Base-by-base conservation (phyloP, 2,888 invertebrate species). In the Tenthredo distinguenda region DNA sequence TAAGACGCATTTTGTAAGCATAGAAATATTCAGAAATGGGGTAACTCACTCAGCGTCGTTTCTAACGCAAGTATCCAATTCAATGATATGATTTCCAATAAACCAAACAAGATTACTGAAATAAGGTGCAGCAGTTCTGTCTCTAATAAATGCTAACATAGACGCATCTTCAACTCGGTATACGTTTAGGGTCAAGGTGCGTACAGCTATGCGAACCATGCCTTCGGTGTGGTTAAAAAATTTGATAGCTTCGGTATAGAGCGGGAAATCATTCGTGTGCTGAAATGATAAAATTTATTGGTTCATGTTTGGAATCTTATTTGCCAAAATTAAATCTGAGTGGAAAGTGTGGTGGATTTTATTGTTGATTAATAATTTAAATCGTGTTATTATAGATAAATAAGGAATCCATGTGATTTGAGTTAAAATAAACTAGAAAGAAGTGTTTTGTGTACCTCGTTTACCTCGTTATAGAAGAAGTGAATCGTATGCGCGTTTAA, bases 41-140 rank as follows among this genome's bases (percentile, higher is more conserved):
- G 9, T 72, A 88, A 96, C 97, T 96, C 95, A 99, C 98, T 99
- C 99, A 87, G 98, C 98, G 94, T 99, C 98, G 91, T 98, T 98
- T 91, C 99, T 95, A 68, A 99, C 98, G 94, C 99, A 99, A 3
- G 96, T 96, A 93, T 99, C 99, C 89, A 99, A 94, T 93, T 99
- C 99, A 89, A 99, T 95, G 88, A 99, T 98, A 93, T 99, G 99
- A 94, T 98, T 99, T 84, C 99, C 99, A 91, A 99, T 99, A 92
- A 99, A 99, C 99, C 99, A 99, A 71, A 99, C 99, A 85, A 99
- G 95, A 94, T 99, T 99, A 89, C 99, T 99, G 93, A 99, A 99
- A 94, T 99, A 99, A 0, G 99, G 99, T 43, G 99, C 99, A 12
- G 99, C 99, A 58, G 99, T 99, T 94, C 98, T 97, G 94, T 99